A percentile compares a stretch with the other conserved stretches of the same genome.
Conservation (phyloP, 2,797 vertebrate species). For the Mormyrus proboscirostris region DNA sequence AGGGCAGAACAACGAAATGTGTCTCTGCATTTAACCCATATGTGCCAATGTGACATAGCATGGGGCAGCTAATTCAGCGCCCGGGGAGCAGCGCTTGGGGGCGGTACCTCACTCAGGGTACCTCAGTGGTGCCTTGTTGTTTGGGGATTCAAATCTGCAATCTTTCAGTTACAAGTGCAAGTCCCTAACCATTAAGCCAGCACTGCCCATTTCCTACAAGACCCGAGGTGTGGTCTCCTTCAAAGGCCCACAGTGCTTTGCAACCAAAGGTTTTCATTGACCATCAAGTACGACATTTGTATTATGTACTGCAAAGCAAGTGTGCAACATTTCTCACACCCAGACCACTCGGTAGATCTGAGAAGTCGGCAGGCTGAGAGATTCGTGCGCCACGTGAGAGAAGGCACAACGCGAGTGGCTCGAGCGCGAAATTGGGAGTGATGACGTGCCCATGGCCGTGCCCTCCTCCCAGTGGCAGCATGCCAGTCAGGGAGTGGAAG, state of each 20-base stretch:
- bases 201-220: not conserved
- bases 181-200: too few species aligned
- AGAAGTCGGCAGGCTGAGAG: not conserved
- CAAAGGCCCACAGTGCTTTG: not conserved
- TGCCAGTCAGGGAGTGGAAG: not conserved
- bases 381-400: slow-evolving; percentile 29
- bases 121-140: too few species aligned
- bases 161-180: too few species aligned
- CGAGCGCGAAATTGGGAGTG: not conserved
- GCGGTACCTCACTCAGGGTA: too few species aligned
- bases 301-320: not conserved
- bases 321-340: not conserved
- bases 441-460: not conserved
- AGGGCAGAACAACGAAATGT: too few species aligned
- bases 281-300: not conserved
- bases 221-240: not conserved
- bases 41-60: too few species aligned
- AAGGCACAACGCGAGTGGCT: slow-evolving; percentile 25
- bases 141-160: too few species aligned
- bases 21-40: too few species aligned
- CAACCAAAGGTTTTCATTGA: not conserved
- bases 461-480: not conserved
- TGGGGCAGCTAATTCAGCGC: too few species aligned
- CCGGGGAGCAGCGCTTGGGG: too few species aligned
- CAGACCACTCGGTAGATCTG: not conserved